Conservation (phyloP, 1,140 invertebrate genomes). For the Cydia fagiglandana region DNA sequence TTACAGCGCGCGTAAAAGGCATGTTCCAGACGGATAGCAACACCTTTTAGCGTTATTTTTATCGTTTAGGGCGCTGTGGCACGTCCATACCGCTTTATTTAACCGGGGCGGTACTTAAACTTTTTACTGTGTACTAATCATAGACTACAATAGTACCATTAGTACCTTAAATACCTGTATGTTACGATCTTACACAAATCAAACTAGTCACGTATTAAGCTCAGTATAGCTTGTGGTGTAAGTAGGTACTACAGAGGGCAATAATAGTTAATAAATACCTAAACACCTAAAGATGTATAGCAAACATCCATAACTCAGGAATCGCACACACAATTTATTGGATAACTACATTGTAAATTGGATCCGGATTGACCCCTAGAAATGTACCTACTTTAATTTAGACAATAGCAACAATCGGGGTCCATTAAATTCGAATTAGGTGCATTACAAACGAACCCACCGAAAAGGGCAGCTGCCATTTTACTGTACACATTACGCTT, state of each 20-base stretch:
- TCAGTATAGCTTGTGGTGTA: too few relatives aligned
- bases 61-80: constrained; percentile 12
- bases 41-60: constrained; percentile 23
- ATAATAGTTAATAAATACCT: too few relatives aligned
- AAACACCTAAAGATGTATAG: too few relatives aligned
- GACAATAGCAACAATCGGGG: too few relatives aligned
- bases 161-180: neutral
- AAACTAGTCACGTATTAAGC: neutral
- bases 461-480: constrained; percentile 12
- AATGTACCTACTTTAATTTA: too few relatives aligned
- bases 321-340: too few relatives aligned
- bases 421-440: too few relatives aligned
- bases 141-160: neutral
- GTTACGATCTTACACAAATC: too few relatives aligned
- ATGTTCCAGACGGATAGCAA: constrained; percentile 9
- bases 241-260: too few relatives aligned
- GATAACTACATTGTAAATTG: too few relatives aligned
- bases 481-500: neutral
- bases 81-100: neutral
- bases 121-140: constrained; percentile 6
- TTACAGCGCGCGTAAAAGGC: constrained; percentile 11
- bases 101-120: neutral
- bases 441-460: neutral
- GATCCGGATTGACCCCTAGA: too few relatives aligned
- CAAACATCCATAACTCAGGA: too few relatives aligned